Conservation (phyloP, 2,113 vertebrate species). For the Odontophorus gujanensis region DNA sequence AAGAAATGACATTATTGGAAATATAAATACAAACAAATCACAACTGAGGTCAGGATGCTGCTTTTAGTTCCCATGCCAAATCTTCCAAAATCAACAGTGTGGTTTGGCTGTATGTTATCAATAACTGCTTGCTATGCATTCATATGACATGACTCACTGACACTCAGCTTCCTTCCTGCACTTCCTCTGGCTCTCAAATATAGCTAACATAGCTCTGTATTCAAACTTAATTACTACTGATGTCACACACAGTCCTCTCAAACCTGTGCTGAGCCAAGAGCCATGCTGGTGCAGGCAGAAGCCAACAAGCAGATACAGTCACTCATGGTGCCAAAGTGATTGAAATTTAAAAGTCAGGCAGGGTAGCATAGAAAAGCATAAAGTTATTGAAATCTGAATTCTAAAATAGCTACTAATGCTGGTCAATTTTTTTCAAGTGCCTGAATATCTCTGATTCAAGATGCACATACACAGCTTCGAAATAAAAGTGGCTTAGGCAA, state of each 20-base stretch:
- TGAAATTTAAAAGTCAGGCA: not conserved
- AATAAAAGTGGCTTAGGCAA: not conserved
- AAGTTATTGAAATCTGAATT: not conserved
- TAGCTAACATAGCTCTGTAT: constrained; percentile 30
- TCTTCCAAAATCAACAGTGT: constrained; percentile 80
- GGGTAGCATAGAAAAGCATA: not conserved
- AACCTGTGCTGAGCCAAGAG: not conserved
- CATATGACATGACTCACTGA: constrained; percentile 75
- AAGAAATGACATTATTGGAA: constrained; percentile 37
- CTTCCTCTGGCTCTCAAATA: constrained; percentile 66
- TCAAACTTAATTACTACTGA: constrained; percentile 49
- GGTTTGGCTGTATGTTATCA: constrained; percentile 73
- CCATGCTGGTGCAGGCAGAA: not conserved
- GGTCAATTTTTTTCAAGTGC: not conserved
- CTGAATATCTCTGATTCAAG: not conserved
- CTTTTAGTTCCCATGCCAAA: constrained; percentile 76
- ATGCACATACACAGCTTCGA: fast-evolving
- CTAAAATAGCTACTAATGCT: not conserved
- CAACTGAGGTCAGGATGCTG: constrained; percentile 53
- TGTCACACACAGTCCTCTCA: constrained; percentile 35
- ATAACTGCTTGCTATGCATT: constrained; percentile 67
- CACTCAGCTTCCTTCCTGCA: constrained; percentile 75
- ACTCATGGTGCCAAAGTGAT: not conserved
- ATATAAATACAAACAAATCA: constrained; percentile 65
- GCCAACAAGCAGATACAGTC: not conserved